Conservation (phyloP, 2,888 invertebrate genomes). For the Gryllus longicercus region DNA sequence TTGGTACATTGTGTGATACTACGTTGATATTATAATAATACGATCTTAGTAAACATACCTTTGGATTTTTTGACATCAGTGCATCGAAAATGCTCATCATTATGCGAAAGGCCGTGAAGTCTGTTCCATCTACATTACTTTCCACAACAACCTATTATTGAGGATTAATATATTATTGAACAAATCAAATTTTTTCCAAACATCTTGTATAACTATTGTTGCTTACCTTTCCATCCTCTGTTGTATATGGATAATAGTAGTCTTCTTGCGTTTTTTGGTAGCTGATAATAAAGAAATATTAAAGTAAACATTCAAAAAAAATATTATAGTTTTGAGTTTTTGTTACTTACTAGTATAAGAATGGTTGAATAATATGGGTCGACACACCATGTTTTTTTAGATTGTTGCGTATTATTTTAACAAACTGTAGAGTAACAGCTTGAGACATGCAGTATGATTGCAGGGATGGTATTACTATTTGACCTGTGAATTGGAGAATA, state of each 20-base stretch:
- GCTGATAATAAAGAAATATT: background rate
- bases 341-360: background rate
- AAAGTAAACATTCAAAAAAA: background rate
- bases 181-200: too few relatives aligned
- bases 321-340: background rate
- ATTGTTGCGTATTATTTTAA: background rate
- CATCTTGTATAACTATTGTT: background rate
- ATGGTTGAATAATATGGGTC: background rate
- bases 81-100: too few relatives aligned
- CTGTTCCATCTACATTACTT: too few relatives aligned
- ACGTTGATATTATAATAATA: too few relatives aligned
- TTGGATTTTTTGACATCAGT: too few relatives aligned
- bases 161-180: too few relatives aligned
- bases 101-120: too few relatives aligned
- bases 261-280: background rate
- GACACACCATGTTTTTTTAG: background rate
- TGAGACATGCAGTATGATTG: background rate
- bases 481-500: background rate
- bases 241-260: background rate
- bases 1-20: too few relatives aligned
- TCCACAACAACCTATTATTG: too few relatives aligned
- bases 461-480: background rate
- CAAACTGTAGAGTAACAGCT: background rate
- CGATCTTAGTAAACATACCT: too few relatives aligned
- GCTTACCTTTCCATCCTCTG: constrained; percentile 9